Percentiles rank a stretch among this genome's conserved stretches.
These are phyloP conservation scores for Naso thynnoides DNA, from an alignment of 2,797 vertebrate genomes.

Conservation along the genomic window DNA sequence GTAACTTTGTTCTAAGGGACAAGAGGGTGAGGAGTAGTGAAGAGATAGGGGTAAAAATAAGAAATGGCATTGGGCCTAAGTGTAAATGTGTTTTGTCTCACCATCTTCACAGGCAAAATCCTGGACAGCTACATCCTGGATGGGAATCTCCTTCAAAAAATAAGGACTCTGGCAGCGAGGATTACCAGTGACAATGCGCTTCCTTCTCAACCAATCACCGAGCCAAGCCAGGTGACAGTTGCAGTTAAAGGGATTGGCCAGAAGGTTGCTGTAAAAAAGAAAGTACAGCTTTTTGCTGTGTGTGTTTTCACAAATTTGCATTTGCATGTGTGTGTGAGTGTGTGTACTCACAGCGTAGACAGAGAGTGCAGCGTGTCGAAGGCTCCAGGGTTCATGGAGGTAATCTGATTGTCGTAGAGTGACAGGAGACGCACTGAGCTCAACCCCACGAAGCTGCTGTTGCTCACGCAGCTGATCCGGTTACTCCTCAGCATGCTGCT, in stretches of 20 bases:
- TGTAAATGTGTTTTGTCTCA: conserved; percentile 65
- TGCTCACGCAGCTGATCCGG: conserved; percentile 95
- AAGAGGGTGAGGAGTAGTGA: too few relatives aligned
- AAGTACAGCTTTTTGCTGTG: background rate
- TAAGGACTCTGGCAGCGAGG: conserved; percentile 98
- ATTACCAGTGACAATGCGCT: conserved; percentile 97
- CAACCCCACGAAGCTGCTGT: conserved; percentile 95
- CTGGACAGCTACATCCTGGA: conserved; percentile 97
- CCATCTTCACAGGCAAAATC: conserved; percentile 98
- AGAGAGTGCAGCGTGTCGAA: conserved; percentile 96
- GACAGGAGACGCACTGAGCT: conserved; percentile 96
- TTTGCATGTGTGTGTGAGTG: background rate
- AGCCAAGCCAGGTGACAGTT: conserved; percentile 98
- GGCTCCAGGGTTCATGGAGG: conserved; percentile 93
- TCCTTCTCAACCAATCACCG: conserved; percentile 96
- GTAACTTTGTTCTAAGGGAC: too few relatives aligned
- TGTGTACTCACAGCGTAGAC: conserved; percentile 93
- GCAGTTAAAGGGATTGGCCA: conserved; percentile 98
- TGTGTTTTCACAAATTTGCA: background rate
- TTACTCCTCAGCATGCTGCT: conserved; percentile 97
- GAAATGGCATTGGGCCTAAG: too few relatives aligned
- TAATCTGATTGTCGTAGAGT: conserved; percentile 98
- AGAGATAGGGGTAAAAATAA: too few relatives aligned
- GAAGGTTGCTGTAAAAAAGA: conserved; percentile 88
- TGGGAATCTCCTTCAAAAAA: conserved; percentile 98